phyloP scores from a whole-genome alignment of 2,113 vertebrate genomes.

The Bos indicus region DNA sequence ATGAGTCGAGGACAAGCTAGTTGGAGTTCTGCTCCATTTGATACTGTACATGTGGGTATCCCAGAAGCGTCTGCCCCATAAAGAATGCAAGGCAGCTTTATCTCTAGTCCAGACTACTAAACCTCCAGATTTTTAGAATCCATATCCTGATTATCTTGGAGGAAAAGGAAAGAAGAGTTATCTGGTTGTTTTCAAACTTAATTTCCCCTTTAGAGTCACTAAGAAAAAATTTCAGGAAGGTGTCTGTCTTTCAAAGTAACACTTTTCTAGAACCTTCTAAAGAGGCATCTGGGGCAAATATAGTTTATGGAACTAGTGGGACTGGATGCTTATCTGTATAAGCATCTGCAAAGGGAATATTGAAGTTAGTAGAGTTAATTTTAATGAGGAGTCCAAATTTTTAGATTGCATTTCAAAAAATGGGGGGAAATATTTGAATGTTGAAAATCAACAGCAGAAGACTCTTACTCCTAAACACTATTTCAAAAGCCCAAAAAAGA shows the following conservation, averaged over 20 bases:
- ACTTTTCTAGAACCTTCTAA: conserved; percentile 22
- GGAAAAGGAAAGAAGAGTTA: background rate
- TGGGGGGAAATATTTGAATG: background rate
- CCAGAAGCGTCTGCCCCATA: background rate
- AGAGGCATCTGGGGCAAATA: conserved; percentile 23
- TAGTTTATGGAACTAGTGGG: background rate
- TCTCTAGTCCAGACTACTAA: background rate
- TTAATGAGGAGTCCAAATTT: conserved; percentile 8
- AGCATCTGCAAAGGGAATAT: background rate
- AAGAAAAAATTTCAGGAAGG: conserved; percentile 23
- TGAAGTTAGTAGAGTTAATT: conserved; percentile 20
- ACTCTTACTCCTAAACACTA: conserved; percentile 19
- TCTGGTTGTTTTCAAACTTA: background rate
- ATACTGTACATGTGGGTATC: background rate
- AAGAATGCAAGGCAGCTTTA: background rate
- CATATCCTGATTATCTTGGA: conserved; percentile 8
- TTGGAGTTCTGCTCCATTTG: background rate
- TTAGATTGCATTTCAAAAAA: conserved; percentile 32
- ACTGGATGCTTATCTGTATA: conserved; percentile 21
- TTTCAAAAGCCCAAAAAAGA: conserved; percentile 6
- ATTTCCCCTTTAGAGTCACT: conserved; percentile 4
- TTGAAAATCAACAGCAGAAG: background rate
- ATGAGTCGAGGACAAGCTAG: background rate
- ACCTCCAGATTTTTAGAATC: background rate
- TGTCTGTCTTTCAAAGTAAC: conserved; percentile 32